phyloP scores from a whole-genome alignment of 1,140 invertebrate species.

The Drosophila grimshawi region DNA sequence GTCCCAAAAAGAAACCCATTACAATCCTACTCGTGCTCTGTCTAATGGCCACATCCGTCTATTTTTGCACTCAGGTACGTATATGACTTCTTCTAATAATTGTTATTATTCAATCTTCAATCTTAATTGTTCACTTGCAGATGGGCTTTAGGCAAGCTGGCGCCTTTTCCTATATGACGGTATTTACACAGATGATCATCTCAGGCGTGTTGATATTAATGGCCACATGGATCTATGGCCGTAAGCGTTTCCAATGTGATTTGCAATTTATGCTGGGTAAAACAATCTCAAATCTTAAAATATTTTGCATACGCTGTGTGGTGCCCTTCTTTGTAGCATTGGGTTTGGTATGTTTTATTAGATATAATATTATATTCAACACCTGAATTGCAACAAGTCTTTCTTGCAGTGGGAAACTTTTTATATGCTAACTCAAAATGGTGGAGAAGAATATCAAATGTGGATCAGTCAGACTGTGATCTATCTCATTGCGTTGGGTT shows the following conservation, averaged over 20 bases:
- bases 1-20: conserved; percentile 52
- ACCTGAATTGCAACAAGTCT: background rate
- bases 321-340: conserved; percentile 69
- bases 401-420: conserved; percentile 48
- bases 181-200: conserved; percentile 89
- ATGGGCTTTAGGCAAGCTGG: conserved; percentile 67
- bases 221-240: conserved; percentile 91
- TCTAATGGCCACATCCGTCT: conserved; percentile 60
- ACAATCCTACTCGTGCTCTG: conserved; percentile 46
- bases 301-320: conserved; percentile 71
- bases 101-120: too few species aligned
- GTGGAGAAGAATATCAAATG: conserved; percentile 41
- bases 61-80: conserved; percentile 75
- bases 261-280: conserved; percentile 92
- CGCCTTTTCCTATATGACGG: conserved; percentile 87
- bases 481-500: conserved; percentile 55
- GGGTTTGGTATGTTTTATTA: conserved; percentile 48
- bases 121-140: conserved; percentile 24
- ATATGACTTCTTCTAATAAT: too few species aligned
- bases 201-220: conserved; percentile 89
- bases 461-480: conserved; percentile 66
- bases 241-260: conserved; percentile 89
- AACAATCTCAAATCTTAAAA: conserved; percentile 86
- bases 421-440: conserved; percentile 40
- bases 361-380: background rate